Evolutionary conservation across 2,888 invertebrate species (phyloP).

Genomic region (Parapristionchus giblindavisi): DNA sequence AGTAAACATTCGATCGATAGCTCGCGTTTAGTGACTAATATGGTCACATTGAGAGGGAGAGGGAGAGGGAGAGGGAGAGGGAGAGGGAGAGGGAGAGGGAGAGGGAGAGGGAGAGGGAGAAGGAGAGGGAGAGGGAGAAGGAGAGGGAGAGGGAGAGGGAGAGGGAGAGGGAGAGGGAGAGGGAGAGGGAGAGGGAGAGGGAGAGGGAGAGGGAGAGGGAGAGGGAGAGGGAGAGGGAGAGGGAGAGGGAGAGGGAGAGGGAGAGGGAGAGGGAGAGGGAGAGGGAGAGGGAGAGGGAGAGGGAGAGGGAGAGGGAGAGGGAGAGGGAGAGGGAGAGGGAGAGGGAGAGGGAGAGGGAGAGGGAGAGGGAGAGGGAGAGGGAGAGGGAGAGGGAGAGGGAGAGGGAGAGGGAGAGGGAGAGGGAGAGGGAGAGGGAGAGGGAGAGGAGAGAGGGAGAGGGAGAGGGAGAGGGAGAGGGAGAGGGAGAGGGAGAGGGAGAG

Average conservation of each 20-base stretch:
- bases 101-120: background rate
- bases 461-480: background rate
- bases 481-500: background rate
- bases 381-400: background rate
- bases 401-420: background rate
- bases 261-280: too few species aligned
- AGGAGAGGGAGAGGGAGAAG: too few species aligned
- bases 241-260: background rate
- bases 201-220: conserved; percentile 8
- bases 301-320: too few species aligned
- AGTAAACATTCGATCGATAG: too few species aligned
- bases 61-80: background rate
- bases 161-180: background rate
- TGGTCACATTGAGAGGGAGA: background rate
- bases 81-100: background rate
- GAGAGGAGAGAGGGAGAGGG: conserved; percentile 10
- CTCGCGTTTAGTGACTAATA: too few species aligned
- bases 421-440: background rate
- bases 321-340: too few species aligned
- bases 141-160: too few species aligned
- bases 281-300: too few species aligned
- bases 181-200: background rate
- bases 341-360: background rate
- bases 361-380: background rate
- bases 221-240: background rate